Evolutionary conservation across 53 echinoderm and acorn worm species (phyloP), one percentile per base, ranked within the genome.

Genomic region (Hippasteria phrygiana): DNA sequence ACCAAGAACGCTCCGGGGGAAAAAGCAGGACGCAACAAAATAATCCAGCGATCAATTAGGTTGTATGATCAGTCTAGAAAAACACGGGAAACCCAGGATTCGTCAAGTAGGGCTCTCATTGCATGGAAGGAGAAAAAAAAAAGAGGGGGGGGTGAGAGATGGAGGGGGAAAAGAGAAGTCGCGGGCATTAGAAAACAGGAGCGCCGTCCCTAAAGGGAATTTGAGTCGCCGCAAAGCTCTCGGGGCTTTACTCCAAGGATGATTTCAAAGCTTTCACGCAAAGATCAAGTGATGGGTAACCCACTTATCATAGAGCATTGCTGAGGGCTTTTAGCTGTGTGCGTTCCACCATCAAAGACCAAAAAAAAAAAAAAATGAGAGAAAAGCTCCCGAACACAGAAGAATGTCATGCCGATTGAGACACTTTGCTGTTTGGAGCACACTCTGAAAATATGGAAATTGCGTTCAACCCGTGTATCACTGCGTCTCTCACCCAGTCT

Each of bases 21-120:
- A 46, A n/a, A 48, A 47, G 85, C 82, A 43, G 85, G 71, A 85
- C 34, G 85, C 85, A 85, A 85, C 70, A 51, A 71, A 85, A 85
- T 85, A 69, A 85, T 85, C 85, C 85, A 31, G 85, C 24, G 71
- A 85, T 85, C 85, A 85, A 85, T 85, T 85, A 85, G 70, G 71
- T 42, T 34, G 71, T 69, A 71, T 85, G 85, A 85, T 69, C 85
- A 85, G 71, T 85, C 85, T 71, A 51, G 13, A 69, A 70, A 85
- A 85, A 48, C 85, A 85, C 38, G 42, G 20, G 85, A 85, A 85
- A 70, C 33, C 26, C 24, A 71, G 85, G 71, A 69, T 69, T 51
- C 31, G 11, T 83, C 70, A 70, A 85, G 85, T 71, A 71, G 70
- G 48, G 42, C 51, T 85, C 67, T 33, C 9, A 37, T 3, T 20